Evolutionary conservation across 2,113 vertebrate species (phyloP).

Genomic region (Pseudonaja textilis): DNA sequence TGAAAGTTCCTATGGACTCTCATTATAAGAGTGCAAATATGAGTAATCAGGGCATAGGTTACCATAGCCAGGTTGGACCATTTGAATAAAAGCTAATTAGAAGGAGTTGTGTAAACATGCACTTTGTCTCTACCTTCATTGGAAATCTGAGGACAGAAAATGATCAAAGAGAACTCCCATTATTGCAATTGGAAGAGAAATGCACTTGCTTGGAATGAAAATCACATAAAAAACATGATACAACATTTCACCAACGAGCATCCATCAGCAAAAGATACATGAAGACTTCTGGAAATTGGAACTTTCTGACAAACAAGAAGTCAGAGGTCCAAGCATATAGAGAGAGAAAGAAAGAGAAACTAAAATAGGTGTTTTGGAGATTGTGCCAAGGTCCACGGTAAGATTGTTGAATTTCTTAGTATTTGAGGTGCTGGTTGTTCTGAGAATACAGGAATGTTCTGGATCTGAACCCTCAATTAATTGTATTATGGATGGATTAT

Average conservation of each 20-base stretch:
- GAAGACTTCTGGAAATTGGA: background rate
- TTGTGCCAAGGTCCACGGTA: background rate
- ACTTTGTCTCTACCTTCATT: background rate
- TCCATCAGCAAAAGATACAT: background rate
- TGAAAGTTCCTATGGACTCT: background rate
- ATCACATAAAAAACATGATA: background rate
- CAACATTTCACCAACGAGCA: background rate
- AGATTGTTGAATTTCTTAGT: background rate
- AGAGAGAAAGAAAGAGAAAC: background rate
- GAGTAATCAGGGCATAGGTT: background rate
- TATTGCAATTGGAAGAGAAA: background rate
- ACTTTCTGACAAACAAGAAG: background rate
- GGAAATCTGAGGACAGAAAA: background rate
- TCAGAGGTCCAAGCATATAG: background rate
- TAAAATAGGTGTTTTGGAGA: background rate
- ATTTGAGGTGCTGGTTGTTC: background rate
- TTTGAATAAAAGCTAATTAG: background rate
- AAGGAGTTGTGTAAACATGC: background rate
- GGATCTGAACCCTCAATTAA: background rate
- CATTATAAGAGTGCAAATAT: background rate
- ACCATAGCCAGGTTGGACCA: background rate
- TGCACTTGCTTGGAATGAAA: background rate
- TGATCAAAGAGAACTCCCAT: background rate
- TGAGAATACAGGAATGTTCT: background rate
- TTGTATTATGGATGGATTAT: background rate